Evolutionary conservation across 2,888 invertebrate species (phyloP), one percentile per base, ranked within the genome.

Genomic region (Stenurella melanura): DNA sequence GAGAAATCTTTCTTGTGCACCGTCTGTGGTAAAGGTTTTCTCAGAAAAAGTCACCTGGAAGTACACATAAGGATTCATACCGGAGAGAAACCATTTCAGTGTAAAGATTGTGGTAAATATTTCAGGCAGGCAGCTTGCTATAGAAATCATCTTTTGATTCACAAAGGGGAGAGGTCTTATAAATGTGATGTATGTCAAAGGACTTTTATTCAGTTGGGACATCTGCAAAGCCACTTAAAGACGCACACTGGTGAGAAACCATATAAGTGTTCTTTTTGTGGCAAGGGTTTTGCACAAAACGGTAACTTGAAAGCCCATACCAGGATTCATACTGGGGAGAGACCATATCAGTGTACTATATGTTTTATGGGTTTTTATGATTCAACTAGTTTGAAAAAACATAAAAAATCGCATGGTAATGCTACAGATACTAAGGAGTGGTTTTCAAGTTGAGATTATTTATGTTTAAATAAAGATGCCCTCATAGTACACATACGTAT

Each of bases 361-460:
- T 84, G 84, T 73, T 74, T n/a, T 30, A 78, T 76, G 57, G 79
- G 78, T 18, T 84, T 81, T 73, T 81, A 79, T 64, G 83, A 84
- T 71, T 81, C 81, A 17, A 81, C 78, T 30, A 80, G 82, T 77
- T 81, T 84, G 56, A 84, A 81, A 56, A 84, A 83, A 73, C 84
- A 84, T 74, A 77, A 72, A 67, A 83, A 81, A 72, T 73, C 56
- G 56, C 84, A 84, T 64, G 54, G 74, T 70, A 26, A 7, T 42
- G 64, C 38, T 10, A 63, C n/a, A 10, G 64, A 42, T 18, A 64
- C n/a, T 17, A n/a, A 50, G 50, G n/a, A 15, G 5, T n/a, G 50
- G 50, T 50, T n/a, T 50, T 12, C 50, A 50, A 50, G n/a, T 50
- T 50, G 50, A 50, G 15, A 50, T 50, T 50, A 50, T 50, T n/a